Evolutionary conservation across 2,113 vertebrate species (phyloP).

Genomic region (rat (Rattus norvegicus)): DNA sequence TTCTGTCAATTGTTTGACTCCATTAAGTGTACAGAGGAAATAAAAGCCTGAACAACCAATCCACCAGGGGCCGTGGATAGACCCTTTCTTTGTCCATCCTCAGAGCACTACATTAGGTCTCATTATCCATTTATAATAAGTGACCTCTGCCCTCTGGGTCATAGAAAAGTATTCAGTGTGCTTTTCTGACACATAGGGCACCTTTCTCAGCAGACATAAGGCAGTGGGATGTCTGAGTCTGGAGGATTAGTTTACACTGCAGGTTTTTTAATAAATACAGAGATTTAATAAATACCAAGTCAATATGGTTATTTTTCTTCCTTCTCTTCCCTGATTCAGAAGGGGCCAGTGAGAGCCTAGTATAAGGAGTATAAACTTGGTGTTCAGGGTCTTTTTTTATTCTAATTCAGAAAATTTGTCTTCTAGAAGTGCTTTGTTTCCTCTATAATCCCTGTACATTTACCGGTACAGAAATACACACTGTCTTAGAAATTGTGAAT

Average conservation of each 20-base stretch:
- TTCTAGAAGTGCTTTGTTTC: conserved; percentile 51
- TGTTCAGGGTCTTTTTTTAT: conserved; percentile 14
- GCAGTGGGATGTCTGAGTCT: conserved; percentile 86
- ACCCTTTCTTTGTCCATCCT: conserved; percentile 89
- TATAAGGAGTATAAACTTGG: not conserved
- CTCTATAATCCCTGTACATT: conserved; percentile 9
- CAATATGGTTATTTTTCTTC: conserved; percentile 65
- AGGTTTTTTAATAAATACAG: conserved; percentile 81
- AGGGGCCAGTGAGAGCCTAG: not conserved
- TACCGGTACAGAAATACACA: not conserved
- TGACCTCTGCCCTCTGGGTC: conserved; percentile 90
- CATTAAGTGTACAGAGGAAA: conserved; percentile 91
- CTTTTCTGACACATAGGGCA: conserved; percentile 89
- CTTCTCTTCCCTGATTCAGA: conserved; percentile 61
- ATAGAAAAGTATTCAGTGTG: conserved; percentile 88
- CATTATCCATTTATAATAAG: conserved; percentile 94
- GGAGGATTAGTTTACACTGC: conserved; percentile 70
- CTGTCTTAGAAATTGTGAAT: conserved; percentile 22
- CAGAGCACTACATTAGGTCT: conserved; percentile 91
- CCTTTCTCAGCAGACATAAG: conserved; percentile 87
- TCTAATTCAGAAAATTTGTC: not conserved
- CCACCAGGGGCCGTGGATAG: conserved; percentile 90
- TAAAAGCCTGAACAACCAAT: conserved; percentile 91
- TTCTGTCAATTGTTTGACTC: conserved; percentile 92
- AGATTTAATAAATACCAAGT: conserved; percentile 75